Evolutionary conservation across 2,888 invertebrate species (phyloP).

Genomic region (Dicranocentrus wangi): DNA sequence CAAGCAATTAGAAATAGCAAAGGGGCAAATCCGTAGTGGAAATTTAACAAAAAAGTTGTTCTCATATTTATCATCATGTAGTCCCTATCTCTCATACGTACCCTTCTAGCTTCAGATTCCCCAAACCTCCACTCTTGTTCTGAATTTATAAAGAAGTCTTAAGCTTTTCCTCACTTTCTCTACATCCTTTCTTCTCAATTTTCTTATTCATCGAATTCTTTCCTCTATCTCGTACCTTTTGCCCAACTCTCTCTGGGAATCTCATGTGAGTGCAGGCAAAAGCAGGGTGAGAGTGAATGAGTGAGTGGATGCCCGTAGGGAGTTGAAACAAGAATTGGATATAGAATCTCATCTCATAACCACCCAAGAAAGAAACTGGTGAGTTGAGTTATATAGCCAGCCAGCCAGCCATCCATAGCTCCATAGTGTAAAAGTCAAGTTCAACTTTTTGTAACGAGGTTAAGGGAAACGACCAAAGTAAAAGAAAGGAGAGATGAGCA

Average conservation of each 20-base stretch:
- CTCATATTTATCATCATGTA: constrained; percentile 1
- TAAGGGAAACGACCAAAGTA: constrained; percentile 37
- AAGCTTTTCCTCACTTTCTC: constrained; percentile 1
- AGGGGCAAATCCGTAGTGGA: constrained; percentile 7
- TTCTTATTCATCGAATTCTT: constrained; percentile 22
- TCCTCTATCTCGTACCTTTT: constrained; percentile 8
- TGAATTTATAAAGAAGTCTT: background rate
- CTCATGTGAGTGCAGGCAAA: constrained; percentile 30
- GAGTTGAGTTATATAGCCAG: too few relatives aligned
- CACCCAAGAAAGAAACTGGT: constrained; percentile 2
- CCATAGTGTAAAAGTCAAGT: constrained; percentile 55
- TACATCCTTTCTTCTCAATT: constrained; percentile 24
- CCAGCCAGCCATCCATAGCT: too few relatives aligned
- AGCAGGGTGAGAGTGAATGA: constrained; percentile 36
- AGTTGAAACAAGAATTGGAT: constrained; percentile 54
- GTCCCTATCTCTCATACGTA: background rate
- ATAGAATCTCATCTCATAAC: constrained; percentile 8
- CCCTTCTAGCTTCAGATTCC: background rate
- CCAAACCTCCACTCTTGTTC: background rate
- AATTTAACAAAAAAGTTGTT: constrained; percentile 28
- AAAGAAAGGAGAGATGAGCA: constrained; percentile 30
- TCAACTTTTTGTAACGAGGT: constrained; percentile 61
- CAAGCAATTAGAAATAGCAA: constrained; percentile 15
- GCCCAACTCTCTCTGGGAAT: constrained; percentile 36
- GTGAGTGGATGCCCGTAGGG: constrained; percentile 55